Evolutionary conservation across 2,888 invertebrate genomes (phyloP), one percentile per base, ranked within the genome.

Genomic region (Bombylius discolor): DNA sequence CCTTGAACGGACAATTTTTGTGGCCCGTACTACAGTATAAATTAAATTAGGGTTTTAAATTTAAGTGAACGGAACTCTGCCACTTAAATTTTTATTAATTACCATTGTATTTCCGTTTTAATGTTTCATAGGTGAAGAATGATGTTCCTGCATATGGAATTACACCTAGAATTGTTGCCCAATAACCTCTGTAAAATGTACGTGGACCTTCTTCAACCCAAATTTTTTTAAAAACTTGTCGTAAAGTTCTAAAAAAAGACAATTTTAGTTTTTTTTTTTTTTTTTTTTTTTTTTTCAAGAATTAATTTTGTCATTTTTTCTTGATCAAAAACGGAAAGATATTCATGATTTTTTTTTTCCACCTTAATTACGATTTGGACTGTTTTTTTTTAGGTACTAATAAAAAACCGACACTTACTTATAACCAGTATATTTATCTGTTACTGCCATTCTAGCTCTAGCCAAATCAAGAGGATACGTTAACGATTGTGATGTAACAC

Each of bases 381-480:
- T 51, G 5, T 46, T 7, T 13, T 42, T 6, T 23, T 23, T 23
- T 23, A 23, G 23, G 3, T 23, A 23, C 3, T 23, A 23, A 23
- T 23, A 23, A 23, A 23, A 23, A 23, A 23, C 3, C 23, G 23
- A 23, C 23, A 58, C 58, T 61, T 69, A 81, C 81, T 69, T 84
- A 71, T 86, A 95, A 72, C 87, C 84, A 12, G 71, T 70, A 56
- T 79, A 76, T 68, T 86, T 87, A 60, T 83, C 81, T 5, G 96
- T 93, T 33, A 98, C 95, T 13, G 98, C 98, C 92, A 99, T 95
- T 64, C 97, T 79, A 23, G 98, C 99, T 63, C 98, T 81, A 32
- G 96, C 97, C 70, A 98, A 78, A 76, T 99, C 99, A 65, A 99
- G 77, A 1, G 99, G 99, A 77, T 99, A 99, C 0, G 98, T 99